Conservation (phyloP, 1,140 invertebrate genomes). For the Nephila pilipes region DNA sequence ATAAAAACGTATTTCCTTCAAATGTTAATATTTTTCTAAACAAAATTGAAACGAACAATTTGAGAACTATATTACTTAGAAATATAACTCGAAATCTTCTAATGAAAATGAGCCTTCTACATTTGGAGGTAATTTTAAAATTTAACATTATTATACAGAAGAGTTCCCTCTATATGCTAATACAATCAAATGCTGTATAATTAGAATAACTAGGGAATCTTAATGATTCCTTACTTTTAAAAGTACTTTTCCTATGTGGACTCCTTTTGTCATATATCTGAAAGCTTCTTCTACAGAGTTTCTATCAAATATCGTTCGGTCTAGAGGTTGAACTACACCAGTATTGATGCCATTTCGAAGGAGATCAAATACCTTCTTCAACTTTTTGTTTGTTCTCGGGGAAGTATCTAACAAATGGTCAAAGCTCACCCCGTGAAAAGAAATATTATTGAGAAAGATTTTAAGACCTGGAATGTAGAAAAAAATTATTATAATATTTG, state of each 20-base stretch:
- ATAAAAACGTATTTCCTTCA: too few species aligned
- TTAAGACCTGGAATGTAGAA: conserved; percentile 90
- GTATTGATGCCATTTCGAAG: conserved; percentile 90
- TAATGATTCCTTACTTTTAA: conserved; percentile 84
- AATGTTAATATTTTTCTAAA: too few species aligned
- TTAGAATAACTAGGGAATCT: too few species aligned
- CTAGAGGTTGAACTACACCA: conserved; percentile 92
- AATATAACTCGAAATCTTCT: too few species aligned
- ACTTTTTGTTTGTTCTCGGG: conserved; percentile 78
- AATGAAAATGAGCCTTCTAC: too few species aligned
- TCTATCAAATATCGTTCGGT: conserved; percentile 85
- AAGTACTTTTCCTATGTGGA: conserved; percentile 84
- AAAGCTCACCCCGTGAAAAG: conserved; percentile 97
- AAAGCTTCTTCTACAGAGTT: conserved; percentile 84
- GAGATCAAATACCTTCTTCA: conserved; percentile 86
- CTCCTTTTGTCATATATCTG: conserved; percentile 83
- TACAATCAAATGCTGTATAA: too few species aligned
- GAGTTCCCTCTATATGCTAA: too few species aligned
- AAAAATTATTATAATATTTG: too few species aligned
- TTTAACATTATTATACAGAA: too few species aligned
- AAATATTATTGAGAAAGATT: conserved; percentile 95
- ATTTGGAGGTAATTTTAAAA: too few species aligned
- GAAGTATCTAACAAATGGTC: conserved; percentile 92
- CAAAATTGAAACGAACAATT: too few species aligned
- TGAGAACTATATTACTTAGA: too few species aligned